Conservation (phyloP, 2,113 vertebrate species). For the Pseudonaja textilis region DNA sequence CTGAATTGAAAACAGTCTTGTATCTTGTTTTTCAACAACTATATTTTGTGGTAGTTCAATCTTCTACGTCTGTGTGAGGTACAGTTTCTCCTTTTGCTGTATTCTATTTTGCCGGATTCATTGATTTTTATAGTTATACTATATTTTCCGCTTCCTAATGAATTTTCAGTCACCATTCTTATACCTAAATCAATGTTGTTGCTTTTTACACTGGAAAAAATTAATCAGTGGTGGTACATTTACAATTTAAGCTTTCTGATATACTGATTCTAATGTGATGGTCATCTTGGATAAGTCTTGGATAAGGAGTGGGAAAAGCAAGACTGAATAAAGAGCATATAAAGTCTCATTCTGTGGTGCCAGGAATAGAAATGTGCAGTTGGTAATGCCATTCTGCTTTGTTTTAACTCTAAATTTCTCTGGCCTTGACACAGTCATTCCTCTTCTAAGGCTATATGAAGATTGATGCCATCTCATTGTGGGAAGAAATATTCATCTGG, state of each 20-base stretch:
- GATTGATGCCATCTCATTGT: not conserved
- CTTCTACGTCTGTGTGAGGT: slow-evolving; percentile 35
- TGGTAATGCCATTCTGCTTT: not conserved
- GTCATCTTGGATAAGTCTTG: not conserved
- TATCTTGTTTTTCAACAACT: slow-evolving; percentile 15
- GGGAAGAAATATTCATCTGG: too few species aligned
- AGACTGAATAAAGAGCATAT: not conserved
- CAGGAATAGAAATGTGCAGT: not conserved
- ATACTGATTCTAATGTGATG: slow-evolving; percentile 22
- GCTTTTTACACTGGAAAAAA: slow-evolving; percentile 56
- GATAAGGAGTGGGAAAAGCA: not conserved
- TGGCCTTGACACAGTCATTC: not conserved
- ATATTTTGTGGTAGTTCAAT: slow-evolving; percentile 41
- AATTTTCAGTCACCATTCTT: slow-evolving; percentile 41
- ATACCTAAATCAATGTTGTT: slow-evolving; percentile 56
- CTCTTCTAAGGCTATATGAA: not conserved
- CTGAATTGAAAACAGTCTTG: slow-evolving; percentile 27
- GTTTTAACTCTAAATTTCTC: not conserved
- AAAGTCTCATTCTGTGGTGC: not conserved
- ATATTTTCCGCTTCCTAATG: slow-evolving; percentile 55
- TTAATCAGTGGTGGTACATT: slow-evolving; percentile 31
- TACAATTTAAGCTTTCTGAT: slow-evolving; percentile 47
- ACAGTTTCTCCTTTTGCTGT: slow-evolving; percentile 38
- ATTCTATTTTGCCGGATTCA: slow-evolving; percentile 39
- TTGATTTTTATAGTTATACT: slow-evolving; percentile 61